Evolutionary conservation across 2,888 invertebrate species (phyloP).

Genomic region (Pollenia labialis): DNA sequence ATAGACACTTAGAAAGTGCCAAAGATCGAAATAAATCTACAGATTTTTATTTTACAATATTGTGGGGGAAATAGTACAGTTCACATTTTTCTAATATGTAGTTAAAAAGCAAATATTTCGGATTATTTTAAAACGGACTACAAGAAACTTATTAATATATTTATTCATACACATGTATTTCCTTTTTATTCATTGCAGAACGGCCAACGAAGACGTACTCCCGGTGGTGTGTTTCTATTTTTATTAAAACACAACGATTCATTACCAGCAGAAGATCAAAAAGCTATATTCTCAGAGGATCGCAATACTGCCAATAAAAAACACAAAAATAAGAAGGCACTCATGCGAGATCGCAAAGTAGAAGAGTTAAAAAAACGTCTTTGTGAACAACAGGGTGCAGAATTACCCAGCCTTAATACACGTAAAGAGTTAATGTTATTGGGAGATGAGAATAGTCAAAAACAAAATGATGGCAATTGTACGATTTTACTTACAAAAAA

Average conservation of each 20-base stretch:
- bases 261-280: constrained; percentile 88
- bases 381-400: constrained; percentile 83
- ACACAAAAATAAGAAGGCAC: constrained; percentile 85
- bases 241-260: constrained; percentile 90
- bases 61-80: no score
- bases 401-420: constrained; percentile 79
- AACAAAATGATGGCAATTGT: constrained; percentile 80
- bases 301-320: constrained; percentile 86
- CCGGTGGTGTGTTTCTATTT: constrained; percentile 94
- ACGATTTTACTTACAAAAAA: constrained; percentile 56
- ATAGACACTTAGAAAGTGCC: no score
- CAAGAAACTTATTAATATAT: no score
- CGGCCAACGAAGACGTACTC: constrained; percentile 91
- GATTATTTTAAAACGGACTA: no score
- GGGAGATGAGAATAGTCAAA: constrained; percentile 78
- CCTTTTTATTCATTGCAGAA: constrained; percentile 83
- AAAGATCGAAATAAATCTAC: no score
- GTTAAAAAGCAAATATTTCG: no score
- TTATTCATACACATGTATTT: no score
- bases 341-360: constrained; percentile 87
- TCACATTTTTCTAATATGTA: no score
- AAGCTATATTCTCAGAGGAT: constrained; percentile 89
- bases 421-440: constrained; percentile 80
- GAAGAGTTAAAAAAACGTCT: constrained; percentile 88
- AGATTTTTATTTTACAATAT: no score